Base-by-base conservation (phyloP, 2,888 invertebrate species). In the Myathropa florea region DNA sequence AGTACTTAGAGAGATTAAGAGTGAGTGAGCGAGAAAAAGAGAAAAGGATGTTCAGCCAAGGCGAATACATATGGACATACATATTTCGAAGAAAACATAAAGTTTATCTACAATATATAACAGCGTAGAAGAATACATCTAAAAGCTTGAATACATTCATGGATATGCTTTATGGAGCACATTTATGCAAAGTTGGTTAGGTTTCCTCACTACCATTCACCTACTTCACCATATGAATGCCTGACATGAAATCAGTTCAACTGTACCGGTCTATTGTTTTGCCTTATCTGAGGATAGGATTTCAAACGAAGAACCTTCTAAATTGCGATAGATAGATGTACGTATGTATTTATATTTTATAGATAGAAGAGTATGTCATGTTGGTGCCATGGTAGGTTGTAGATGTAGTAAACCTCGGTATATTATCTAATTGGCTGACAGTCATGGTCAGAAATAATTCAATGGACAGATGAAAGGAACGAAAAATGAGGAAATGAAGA, bases 391-490 rank as follows among this genome's bases (percentile, higher is more conserved):
- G n/a, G 9, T 21, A 26, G 64, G 71, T 72, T 10, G 23, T 26
- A 46, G 71, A 64, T 72, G 59, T 67, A 80, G 80, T 75, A 71
- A 65, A 83, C 70, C 76, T 76, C 71, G 30, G 75, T 84, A 63
- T 84, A 84, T 84, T 84, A 85, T 85, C 81, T 86, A 86, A 86
- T 86, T 86, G 85, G 85, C 85, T 78, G 82, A 82, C 82, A 86
- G 82, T 86, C 85, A 86, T 86, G 82, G 82, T 78, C 82, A 86
- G 85, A 82, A 82, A 86, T 86, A 86, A 82, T 86, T 86, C 82
- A 86, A 82, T 75, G 85, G 85, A 70, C 64, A 86, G 73, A 82
- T 86, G 78, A 86, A 86, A 86, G 70, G 60, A 82, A 86, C 70
- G 78, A 86, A 70, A 86, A 86, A 77, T 77, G 77, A 73, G 73